These are phyloP conservation scores for Hetaerina americana DNA, from an alignment of 1,140 invertebrate genomes.

Conservation along the genomic window DNA sequence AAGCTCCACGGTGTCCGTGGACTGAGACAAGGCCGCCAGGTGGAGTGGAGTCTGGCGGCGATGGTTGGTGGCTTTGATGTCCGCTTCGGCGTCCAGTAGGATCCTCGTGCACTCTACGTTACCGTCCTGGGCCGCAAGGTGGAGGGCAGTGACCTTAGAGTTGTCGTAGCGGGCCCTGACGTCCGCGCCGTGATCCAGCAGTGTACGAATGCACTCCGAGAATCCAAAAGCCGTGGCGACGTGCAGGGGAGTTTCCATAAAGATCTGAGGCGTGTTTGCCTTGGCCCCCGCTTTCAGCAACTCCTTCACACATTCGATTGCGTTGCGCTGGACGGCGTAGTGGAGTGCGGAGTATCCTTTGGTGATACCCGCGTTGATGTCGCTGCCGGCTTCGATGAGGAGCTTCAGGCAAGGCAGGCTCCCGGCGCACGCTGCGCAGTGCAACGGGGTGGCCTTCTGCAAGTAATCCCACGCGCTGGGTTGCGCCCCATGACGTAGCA, in stretches of 20 bases:
- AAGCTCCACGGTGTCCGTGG: conserved; percentile 52
- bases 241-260: conserved; percentile 70
- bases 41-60: conserved; percentile 24
- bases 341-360: conserved; percentile 39
- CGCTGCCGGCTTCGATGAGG: conserved; percentile 48
- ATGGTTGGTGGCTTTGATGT: conserved; percentile 20
- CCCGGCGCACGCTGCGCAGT: conserved; percentile 56
- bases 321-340: conserved; percentile 57
- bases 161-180: conserved; percentile 60
- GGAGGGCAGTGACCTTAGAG: conserved; percentile 37
- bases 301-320: conserved; percentile 48
- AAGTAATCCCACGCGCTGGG: conserved; percentile 50
- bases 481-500: conserved; percentile 48
- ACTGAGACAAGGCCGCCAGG: conserved; percentile 46
- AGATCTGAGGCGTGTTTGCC: conserved; percentile 62
- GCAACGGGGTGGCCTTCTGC: conserved; percentile 54
- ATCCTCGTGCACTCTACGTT: conserved; percentile 27
- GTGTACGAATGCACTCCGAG: conserved; percentile 46
- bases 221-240: conserved; percentile 62
- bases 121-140: conserved; percentile 35
- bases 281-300: conserved; percentile 53
- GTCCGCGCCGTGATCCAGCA: conserved; percentile 58
- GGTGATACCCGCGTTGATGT: conserved; percentile 57
- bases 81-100: conserved; percentile 30
- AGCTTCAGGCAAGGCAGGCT: conserved; percentile 39